These are phyloP conservation scores for Lycia hirtaria DNA, from an alignment of 2,888 invertebrate species.

Conservation along the genomic window DNA sequence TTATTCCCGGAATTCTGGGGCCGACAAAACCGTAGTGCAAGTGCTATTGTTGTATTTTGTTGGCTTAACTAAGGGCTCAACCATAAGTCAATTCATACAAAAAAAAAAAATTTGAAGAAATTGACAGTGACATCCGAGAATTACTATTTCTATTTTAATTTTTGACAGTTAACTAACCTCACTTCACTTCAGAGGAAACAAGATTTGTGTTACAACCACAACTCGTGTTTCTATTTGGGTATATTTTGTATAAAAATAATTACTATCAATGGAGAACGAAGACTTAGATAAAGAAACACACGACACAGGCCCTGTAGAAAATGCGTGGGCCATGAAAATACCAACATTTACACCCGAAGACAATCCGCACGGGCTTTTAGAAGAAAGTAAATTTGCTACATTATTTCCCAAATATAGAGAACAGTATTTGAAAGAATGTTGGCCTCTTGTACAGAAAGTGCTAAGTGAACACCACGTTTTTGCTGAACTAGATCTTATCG, in stretches of 20 bases:
- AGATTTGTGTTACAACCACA: too few species aligned
- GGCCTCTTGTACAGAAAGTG: slow-evolving; percentile 96
- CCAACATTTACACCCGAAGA: slow-evolving; percentile 95
- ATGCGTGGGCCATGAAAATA: slow-evolving; percentile 95
- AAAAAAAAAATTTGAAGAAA: too few species aligned
- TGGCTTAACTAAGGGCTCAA: too few species aligned
- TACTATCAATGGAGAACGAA: slow-evolving; percentile 50
- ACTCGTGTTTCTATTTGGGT: too few species aligned
- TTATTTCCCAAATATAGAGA: slow-evolving; percentile 99
- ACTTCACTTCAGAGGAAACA: too few species aligned
- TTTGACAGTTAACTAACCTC: too few species aligned
- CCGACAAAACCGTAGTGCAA: too few species aligned
- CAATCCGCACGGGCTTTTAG: slow-evolving; percentile 94
- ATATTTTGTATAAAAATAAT: background rate
- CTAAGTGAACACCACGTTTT: slow-evolving; percentile 91
- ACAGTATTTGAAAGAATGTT: slow-evolving; percentile 96
- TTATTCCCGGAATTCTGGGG: too few species aligned
- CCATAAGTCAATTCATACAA: too few species aligned
- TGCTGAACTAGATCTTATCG: slow-evolving; percentile 96
- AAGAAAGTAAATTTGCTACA: slow-evolving; percentile 98
- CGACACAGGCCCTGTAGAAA: slow-evolving; percentile 87
- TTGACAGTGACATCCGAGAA: too few species aligned
- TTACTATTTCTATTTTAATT: too few species aligned
- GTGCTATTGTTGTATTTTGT: too few species aligned
- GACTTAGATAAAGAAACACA: slow-evolving; percentile 58